Conservation (phyloP, 2,888 invertebrate species). For the Pediacus dermestoides region DNA sequence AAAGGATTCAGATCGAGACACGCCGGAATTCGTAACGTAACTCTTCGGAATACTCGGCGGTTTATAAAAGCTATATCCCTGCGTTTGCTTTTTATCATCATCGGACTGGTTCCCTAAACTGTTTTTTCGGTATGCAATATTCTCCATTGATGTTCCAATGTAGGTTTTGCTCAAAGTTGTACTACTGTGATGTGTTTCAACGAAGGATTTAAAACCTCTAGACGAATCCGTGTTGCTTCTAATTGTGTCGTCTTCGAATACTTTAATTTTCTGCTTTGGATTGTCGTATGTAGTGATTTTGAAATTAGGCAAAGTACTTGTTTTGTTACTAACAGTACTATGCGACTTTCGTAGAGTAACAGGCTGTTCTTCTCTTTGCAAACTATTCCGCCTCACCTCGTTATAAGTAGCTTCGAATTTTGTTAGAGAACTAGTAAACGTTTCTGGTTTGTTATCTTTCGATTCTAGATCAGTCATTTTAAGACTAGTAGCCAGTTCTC, state of each 20-base stretch:
- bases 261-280: slow-evolving; percentile 47
- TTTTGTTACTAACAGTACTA: slow-evolving; percentile 11
- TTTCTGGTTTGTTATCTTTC: slow-evolving; percentile 23
- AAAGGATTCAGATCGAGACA: slow-evolving; percentile 45
- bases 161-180: slow-evolving; percentile 19
- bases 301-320: slow-evolving; percentile 46
- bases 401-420: slow-evolving; percentile 32
- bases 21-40: slow-evolving; percentile 13
- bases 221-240: slow-evolving; percentile 40
- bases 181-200: slow-evolving; percentile 15
- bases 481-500: slow-evolving; percentile 48
- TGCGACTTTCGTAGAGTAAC: slow-evolving; percentile 3
- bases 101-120: slow-evolving; percentile 20
- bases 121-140: slow-evolving; percentile 32
- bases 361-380: slow-evolving; percentile 2
- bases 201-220: slow-evolving; percentile 25
- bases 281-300: slow-evolving; percentile 49
- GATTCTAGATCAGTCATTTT: slow-evolving; percentile 37
- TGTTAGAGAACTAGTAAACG: slow-evolving; percentile 29
- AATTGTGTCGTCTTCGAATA: slow-evolving; percentile 50
- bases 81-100: slow-evolving; percentile 19
- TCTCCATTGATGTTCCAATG: slow-evolving; percentile 38
- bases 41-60: slow-evolving; percentile 21
- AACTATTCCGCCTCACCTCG: slow-evolving; percentile 23
- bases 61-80: slow-evolving; percentile 38